These are phyloP conservation scores for Apotomis betuletana DNA, from an alignment of 2,888 invertebrate genomes.

Conservation along the genomic window DNA sequence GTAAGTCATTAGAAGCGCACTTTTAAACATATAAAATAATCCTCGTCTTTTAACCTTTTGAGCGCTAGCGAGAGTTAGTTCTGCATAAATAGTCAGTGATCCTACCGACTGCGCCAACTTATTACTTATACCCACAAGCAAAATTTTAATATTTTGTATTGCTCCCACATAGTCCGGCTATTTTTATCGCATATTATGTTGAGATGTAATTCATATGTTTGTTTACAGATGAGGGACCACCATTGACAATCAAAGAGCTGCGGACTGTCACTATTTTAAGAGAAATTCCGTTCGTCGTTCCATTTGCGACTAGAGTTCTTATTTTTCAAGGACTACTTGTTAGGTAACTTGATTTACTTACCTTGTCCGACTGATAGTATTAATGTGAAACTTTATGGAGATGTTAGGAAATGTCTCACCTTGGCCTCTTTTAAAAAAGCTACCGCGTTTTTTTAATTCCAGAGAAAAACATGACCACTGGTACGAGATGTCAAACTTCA, in stretches of 20 bases:
- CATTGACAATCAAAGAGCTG: constrained; percentile 93
- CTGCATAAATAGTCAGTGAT: too few species aligned
- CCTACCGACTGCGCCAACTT: not conserved
- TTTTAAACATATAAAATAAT: too few species aligned
- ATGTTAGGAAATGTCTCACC: too few species aligned
- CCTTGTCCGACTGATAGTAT: too few species aligned
- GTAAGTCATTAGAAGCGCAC: too few species aligned
- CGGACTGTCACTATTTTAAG: constrained; percentile 93
- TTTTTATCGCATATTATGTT: not conserved
- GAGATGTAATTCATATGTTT: constrained; percentile 15
- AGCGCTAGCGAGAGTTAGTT: too few species aligned
- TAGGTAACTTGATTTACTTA: constrained; percentile 56
- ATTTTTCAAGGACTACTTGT: constrained; percentile 89
- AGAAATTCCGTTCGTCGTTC: constrained; percentile 97
- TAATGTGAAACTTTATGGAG: not conserved
- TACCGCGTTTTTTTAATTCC: constrained; percentile 43
- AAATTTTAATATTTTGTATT: too few species aligned
- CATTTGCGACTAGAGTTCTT: constrained; percentile 94
- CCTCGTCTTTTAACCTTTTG: too few species aligned
- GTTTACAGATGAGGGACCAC: constrained; percentile 89
- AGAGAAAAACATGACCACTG: constrained; percentile 88
- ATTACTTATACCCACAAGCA: not conserved
- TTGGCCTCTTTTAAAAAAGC: too few species aligned
- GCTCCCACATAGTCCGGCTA: too few species aligned
- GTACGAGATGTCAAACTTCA: constrained; percentile 88